Evolutionary conservation across 2,797 vertebrate genomes (phyloP).

Genomic region (Esox masquinongy): DNA sequence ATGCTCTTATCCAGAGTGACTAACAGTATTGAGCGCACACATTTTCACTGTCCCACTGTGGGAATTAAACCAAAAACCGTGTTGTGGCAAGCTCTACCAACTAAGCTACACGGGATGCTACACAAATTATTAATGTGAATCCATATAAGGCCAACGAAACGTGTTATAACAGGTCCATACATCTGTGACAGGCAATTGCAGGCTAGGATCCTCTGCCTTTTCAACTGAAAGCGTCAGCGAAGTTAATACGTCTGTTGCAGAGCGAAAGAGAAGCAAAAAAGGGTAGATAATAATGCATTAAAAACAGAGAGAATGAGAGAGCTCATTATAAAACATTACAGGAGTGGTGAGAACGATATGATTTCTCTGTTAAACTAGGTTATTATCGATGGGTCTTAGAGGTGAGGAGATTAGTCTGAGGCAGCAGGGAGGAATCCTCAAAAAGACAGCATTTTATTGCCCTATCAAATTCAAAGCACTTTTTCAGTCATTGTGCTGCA

Average conservation of each 20-base stretch:
- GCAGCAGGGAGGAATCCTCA: background rate
- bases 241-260: too few relatives aligned
- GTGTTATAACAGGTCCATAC: background rate
- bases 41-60: too few relatives aligned
- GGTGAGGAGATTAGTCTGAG: background rate
- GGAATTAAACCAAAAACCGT: too few relatives aligned
- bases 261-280: too few relatives aligned
- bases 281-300: too few relatives aligned
- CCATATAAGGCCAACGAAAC: background rate
- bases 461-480: background rate
- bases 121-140: background rate
- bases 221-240: too few relatives aligned
- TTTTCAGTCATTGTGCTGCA: background rate
- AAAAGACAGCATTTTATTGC: background rate
- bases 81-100: too few relatives aligned
- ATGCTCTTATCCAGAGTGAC: too few relatives aligned
- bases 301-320: background rate
- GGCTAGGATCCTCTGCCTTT: too few relatives aligned
- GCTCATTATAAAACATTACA: background rate
- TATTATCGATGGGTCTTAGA: background rate
- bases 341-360: background rate
- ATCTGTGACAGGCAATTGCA: background rate
- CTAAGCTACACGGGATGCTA: background rate
- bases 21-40: too few relatives aligned
- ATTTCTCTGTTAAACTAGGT: background rate